Conservation (phyloP, 2,113 vertebrate species). For the Cavia porcellus region DNA sequence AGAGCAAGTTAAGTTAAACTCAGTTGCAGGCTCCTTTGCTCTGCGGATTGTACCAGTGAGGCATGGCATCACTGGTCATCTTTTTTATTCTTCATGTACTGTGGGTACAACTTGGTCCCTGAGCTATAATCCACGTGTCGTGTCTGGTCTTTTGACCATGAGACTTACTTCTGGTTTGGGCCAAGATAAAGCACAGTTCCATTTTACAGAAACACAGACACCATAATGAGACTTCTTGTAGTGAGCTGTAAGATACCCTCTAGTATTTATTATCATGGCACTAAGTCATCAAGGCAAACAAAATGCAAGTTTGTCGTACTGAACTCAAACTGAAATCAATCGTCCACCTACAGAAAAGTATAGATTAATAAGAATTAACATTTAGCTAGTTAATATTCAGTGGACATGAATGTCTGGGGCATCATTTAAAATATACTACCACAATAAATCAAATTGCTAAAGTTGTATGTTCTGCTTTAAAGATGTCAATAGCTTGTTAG, state of each 20-base stretch:
- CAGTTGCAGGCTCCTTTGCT: background rate
- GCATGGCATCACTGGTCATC: background rate
- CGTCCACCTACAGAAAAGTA: background rate
- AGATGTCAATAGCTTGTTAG: constrained; percentile 1
- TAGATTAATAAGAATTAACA: background rate
- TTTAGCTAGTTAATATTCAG: background rate
- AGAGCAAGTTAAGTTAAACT: background rate
- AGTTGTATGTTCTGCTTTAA: background rate
- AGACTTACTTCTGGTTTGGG: background rate
- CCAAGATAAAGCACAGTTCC: background rate
- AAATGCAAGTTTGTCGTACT: background rate
- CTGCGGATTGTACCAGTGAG: fast-evolving
- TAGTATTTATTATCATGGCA: background rate
- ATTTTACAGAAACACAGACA: background rate
- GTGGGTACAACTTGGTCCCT: too few species aligned
- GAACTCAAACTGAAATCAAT: background rate
- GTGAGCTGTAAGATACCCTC: background rate
- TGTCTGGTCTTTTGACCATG: background rate
- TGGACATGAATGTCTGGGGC: background rate
- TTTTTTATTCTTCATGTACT: background rate
- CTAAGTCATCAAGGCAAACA: background rate
- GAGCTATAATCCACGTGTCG: background rate
- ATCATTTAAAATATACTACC: background rate
- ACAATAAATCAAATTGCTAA: background rate
- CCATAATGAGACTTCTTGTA: background rate